These are phyloP conservation scores for Chrysopa pallens DNA, from an alignment of 1,140 invertebrate genomes.

Conservation along the genomic window DNA sequence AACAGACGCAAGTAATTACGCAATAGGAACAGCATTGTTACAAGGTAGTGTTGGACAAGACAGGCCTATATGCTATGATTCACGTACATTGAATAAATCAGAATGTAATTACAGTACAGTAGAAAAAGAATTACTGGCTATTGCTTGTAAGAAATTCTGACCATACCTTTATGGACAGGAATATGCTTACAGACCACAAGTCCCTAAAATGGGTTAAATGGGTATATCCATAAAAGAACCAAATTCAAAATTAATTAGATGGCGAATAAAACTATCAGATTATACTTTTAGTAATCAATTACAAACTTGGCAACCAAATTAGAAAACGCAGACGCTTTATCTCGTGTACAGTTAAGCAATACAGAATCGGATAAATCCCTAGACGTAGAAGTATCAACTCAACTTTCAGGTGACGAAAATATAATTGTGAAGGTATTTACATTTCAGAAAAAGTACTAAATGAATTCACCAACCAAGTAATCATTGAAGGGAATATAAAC, in stretches of 20 bases:
- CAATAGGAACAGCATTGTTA: constrained; percentile 14
- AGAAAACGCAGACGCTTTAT: constrained; percentile 12
- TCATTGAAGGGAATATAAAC: constrained; percentile 3
- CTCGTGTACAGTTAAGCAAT: constrained; percentile 6
- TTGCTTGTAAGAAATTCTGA: constrained; percentile 22
- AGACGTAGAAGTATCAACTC: no score
- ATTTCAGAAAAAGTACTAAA: no score
- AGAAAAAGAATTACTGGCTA: constrained; percentile 4
- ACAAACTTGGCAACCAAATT: constrained; percentile 20
- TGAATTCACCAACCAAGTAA: neutral
- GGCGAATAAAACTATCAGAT: neutral
- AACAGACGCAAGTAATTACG: constrained; percentile 17
- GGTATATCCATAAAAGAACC: constrained; percentile 4
- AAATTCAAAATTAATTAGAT: neutral
- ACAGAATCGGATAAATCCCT: constrained; percentile 4
- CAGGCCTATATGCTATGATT: no score
- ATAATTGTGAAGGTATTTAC: no score
- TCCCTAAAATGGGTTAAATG: constrained; percentile 14
- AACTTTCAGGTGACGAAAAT: no score
- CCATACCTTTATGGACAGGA: constrained; percentile 25
- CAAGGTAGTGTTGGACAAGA: constrained; percentile 10
- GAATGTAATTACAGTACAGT: constrained; percentile 3
- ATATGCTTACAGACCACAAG: constrained; percentile 30
- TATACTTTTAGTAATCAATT: neutral
- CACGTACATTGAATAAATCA: constrained; percentile 4